Base-by-base conservation (phyloP, 2,113 vertebrate genomes). In the Hypomesus transpacificus region DNA sequence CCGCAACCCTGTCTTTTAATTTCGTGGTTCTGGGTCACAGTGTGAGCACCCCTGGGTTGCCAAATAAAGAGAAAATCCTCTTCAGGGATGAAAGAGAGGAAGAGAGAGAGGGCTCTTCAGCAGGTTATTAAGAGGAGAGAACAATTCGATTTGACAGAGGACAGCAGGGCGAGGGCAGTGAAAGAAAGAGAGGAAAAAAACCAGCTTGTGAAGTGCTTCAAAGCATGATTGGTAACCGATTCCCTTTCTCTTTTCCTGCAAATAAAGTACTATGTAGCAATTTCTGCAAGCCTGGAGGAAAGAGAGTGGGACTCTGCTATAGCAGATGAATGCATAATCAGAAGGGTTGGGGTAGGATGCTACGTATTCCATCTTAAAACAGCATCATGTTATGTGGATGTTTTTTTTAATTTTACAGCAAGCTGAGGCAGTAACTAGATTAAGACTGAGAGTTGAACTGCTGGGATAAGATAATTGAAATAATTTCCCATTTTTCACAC, bases 111-210 rank as follows among this genome's bases (percentile, higher is more conserved):
- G 58, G 69, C 63, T 75, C 26, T 70, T 83, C 70, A 70, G 80
- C 75, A 78, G 70, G 76, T 88, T 88, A 85, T 88, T 86, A 85
- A 80, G 80, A 81, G 82, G 81, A 82, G 84, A 82, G 68, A 85
- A 80, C 74, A 76, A 86, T 87, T 85, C 70, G 70, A 64, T 77
- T 66, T 80, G 82, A 84, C 81, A 84, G 78, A 81, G 78, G 80
- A 74, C 82, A 79, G 68, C 24, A 16, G 22, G 76, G 77, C 39
- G 20, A 58, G 28, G 61, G 57, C 60, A 68, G 60, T 39, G 67
- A 69, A 71, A 61, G 24, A 58, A 20, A 58, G 16, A 22, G 14
- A 58, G 9, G 21, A 21, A n/a, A 58, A 66, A 9, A 20, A 66
- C 13, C 5, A 76, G 59, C 72, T 75, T 80, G 75, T 80, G 58